Base-by-base conservation (phyloP, 2,888 invertebrate genomes). In the Acholoe squamosa region DNA sequence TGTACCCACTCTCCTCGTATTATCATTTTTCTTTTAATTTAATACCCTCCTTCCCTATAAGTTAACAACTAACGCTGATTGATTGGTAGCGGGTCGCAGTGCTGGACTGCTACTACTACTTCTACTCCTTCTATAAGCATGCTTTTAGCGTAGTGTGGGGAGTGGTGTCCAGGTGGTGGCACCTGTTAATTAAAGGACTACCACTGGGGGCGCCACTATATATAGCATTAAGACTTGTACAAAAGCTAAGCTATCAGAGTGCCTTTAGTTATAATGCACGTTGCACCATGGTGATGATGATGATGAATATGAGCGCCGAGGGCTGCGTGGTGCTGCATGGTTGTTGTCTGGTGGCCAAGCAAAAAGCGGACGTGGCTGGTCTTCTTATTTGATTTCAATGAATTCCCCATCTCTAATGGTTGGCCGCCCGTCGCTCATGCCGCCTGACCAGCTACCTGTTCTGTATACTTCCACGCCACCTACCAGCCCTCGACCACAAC, bases 301-400 rank as follows among this genome's bases (percentile, higher is more conserved):
- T 71, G 28, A 71, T 28, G 71, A 28, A 28, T 71, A 28, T 43
- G 51, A 34, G 84, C 84, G 84, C 84, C 84, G 84, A 84, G 84
- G 84, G 84, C 84, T 84, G 84, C 25, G 25, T 84, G 84, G 84
- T 84, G 67, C 25, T 67, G 84, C 84, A 84, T 43, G 84, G 84
- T 25, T 84, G 84, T 84, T 84, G 84, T 84, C 43, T 84, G 43
- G 51, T 84, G 33, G 71, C 28, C 28, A n/a, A 71, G 71, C 31
- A 28, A 28, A 71, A 43, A n/a, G 71, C 25, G 14, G 25, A 28
- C 71, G 31, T 28, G 71, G 31, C 71, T 61, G 61, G 61, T 61
- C 61, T 19, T 61, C 61, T 7, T 3, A n/a, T 61, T 43, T 43
- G 43, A 43, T 61, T 61, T n/a, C n/a, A 19, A 61, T 19, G 22